Conservation (phyloP, 1,140 invertebrate genomes). For the Pseudomyrmex dendroicus region DNA sequence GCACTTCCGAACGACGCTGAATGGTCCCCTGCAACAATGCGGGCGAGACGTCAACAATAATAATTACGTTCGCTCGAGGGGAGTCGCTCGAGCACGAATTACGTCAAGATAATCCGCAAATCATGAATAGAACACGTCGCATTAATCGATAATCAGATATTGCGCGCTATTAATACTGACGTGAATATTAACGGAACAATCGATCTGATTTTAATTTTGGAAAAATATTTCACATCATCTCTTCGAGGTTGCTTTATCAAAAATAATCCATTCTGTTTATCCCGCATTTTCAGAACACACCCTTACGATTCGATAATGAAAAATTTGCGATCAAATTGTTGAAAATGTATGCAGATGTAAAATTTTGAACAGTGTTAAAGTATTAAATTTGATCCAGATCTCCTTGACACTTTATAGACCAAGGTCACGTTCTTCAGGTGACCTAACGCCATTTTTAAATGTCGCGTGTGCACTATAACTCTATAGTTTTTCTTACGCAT, state of each 20-base stretch:
- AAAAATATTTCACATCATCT: neutral
- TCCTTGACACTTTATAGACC: slow-evolving; percentile 49
- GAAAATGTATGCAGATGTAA: neutral
- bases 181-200: neutral
- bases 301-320: no score
- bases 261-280: neutral
- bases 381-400: slow-evolving; percentile 38
- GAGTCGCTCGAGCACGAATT: neutral
- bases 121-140: neutral
- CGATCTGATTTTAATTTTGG: no score
- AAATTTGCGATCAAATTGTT: neutral
- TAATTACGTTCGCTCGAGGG: slow-evolving; percentile 26
- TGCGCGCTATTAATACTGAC: neutral
- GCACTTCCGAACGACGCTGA: slow-evolving; percentile 97
- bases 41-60: slow-evolving; percentile 27
- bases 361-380: slow-evolving; percentile 30
- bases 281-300: neutral
- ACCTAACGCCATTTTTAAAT: slow-evolving; percentile 60
- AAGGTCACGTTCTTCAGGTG: slow-evolving; percentile 50
- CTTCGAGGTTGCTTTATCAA: no score
- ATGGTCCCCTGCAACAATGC: slow-evolving; percentile 94
- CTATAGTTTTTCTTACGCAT: slow-evolving; percentile 48
- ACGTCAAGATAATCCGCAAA: neutral
- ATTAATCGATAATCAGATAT: slow-evolving; percentile 4
- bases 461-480: slow-evolving; percentile 50